A percentile compares a stretch with the other conserved stretches of the same genome.
phyloP scores from a whole-genome alignment of 2,113 vertebrate genomes.

The Chlorocebus sabaeus region DNA sequence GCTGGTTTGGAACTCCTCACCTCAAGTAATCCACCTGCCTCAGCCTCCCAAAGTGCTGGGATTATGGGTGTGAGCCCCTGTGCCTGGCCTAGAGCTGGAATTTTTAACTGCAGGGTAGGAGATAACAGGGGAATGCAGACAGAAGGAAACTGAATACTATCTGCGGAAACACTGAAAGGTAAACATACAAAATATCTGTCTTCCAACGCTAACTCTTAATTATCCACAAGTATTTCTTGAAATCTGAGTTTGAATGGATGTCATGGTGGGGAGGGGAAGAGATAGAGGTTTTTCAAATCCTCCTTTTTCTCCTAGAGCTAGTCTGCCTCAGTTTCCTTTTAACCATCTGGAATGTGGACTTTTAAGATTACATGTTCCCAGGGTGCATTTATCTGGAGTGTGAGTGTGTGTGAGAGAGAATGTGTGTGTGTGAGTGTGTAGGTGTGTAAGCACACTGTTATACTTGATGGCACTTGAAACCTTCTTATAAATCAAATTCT shows the following conservation, averaged over 20 bases:
- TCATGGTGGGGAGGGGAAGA: neutral
- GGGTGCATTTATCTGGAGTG: neutral
- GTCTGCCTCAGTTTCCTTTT: neutral
- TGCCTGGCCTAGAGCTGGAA: too few species aligned
- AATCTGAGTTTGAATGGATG: neutral
- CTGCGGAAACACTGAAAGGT: neutral
- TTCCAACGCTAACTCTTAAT: slow-evolving; percentile 11
- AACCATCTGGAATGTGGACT: neutral
- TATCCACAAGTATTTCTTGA: neutral
- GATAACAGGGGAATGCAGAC: neutral
- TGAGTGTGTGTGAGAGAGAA: too few species aligned
- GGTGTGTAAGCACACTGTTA: neutral
- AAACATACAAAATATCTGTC: neutral
- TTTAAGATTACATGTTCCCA: neutral
- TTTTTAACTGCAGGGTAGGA: neutral
- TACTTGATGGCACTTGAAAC: neutral
- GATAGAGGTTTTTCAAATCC: neutral
- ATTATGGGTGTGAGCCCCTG: too few species aligned
- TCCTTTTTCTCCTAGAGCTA: neutral
- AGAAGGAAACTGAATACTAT: neutral
- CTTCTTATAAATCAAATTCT: neutral
- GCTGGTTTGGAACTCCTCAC: too few species aligned
- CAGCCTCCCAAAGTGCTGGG: too few species aligned
- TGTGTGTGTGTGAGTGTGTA: too few species aligned
- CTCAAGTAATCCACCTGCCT: too few species aligned